Evolutionary conservation across 2,113 vertebrate species (phyloP).

Genomic region (Sander vitreus): DNA sequence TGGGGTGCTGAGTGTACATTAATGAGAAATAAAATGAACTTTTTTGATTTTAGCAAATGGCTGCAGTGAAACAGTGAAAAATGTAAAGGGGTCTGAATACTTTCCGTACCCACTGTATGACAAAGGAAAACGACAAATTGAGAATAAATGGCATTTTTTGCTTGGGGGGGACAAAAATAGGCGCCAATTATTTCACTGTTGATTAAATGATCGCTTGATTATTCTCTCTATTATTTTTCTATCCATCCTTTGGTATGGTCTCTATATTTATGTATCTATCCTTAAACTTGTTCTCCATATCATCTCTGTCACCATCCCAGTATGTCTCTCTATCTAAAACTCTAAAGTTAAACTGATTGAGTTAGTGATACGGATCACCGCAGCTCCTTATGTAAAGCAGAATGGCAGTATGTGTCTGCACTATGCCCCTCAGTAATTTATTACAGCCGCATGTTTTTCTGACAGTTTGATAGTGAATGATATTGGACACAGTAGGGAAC

Average conservation of each 20-base stretch:
- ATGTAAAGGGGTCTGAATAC: too few species aligned
- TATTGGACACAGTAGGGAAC: constrained; percentile 70
- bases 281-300: background rate
- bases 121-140: background rate
- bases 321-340: constrained; percentile 10
- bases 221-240: background rate
- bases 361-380: constrained; percentile 51
- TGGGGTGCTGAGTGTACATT: too few species aligned
- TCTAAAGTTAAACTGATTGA: constrained; percentile 42
- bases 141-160: background rate
- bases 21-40: too few species aligned
- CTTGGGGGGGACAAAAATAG: background rate
- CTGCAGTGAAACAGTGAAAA: too few species aligned
- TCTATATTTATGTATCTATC: background rate
- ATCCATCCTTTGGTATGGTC: background rate
- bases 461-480: constrained; percentile 78
- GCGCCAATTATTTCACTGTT: background rate
- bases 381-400: constrained; percentile 33
- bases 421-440: constrained; percentile 62
- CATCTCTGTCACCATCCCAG: background rate
- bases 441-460: constrained; percentile 68
- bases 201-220: background rate
- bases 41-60: too few species aligned
- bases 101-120: too few species aligned
- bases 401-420: constrained; percentile 34